phyloP scores from a whole-genome alignment of 2,797 vertebrate genomes.

The Triplophysa bombifrons region DNA sequence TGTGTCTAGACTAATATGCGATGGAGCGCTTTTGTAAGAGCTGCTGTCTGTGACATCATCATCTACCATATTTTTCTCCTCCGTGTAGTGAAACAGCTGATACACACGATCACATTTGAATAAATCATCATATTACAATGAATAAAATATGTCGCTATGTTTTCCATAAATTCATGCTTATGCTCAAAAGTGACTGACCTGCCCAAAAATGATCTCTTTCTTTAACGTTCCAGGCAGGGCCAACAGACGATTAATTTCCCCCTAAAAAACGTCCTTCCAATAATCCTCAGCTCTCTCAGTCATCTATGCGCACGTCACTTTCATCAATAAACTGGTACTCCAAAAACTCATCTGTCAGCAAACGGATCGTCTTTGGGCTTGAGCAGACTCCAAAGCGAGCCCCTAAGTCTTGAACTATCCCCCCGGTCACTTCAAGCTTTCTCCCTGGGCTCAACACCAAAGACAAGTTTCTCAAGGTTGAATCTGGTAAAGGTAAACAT shows the following conservation, averaged over 20 bases:
- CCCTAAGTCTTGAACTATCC: slow-evolving; percentile 57
- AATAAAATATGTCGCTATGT: no score
- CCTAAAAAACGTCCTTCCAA: slow-evolving; percentile 50
- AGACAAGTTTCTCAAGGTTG: slow-evolving; percentile 58
- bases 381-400: slow-evolving; percentile 61
- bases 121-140: no score
- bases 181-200: slow-evolving; percentile 63
- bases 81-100: slow-evolving; percentile 50
- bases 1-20: slow-evolving; percentile 32
- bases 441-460: slow-evolving; percentile 59
- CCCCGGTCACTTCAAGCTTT: slow-evolving; percentile 38
- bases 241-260: slow-evolving; percentile 65
- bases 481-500: slow-evolving; percentile 63
- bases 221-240: slow-evolving; percentile 66
- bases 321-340: slow-evolving; percentile 39
- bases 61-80: slow-evolving; percentile 54
- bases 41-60: slow-evolving; percentile 35
- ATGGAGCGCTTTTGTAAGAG: slow-evolving; percentile 48
- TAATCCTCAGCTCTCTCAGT: slow-evolving; percentile 54
- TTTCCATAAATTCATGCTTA: not conserved
- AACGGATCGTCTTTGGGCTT: not conserved
- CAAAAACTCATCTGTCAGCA: slow-evolving; percentile 58
- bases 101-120: not conserved
- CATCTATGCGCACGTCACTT: slow-evolving; percentile 19
- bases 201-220: slow-evolving; percentile 62